Percentiles rank a stretch among this genome's conserved stretches.
phyloP scores from a whole-genome alignment of 2,113 vertebrate species.

The Entomyzon cyanotis region DNA sequence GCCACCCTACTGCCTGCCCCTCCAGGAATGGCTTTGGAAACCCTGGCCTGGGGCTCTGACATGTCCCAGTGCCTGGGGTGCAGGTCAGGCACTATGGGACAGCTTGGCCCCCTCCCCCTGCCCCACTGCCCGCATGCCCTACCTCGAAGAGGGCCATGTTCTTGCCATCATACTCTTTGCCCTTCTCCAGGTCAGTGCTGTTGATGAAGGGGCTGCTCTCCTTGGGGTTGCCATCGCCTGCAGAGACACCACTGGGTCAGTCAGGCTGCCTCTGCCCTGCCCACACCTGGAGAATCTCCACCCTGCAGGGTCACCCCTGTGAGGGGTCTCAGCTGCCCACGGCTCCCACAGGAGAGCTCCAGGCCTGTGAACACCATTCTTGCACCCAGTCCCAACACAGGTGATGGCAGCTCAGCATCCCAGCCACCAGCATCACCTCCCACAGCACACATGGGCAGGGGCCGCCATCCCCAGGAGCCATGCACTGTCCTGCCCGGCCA shows the following conservation, averaged over 20 bases:
- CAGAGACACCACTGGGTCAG: not conserved
- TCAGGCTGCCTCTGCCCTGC: not conserved
- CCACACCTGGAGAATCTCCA: not conserved
- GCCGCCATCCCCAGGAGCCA: not conserved
- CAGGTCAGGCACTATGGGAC: accelerated
- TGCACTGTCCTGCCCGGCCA: accelerated
- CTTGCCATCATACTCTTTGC: slow-evolving; percentile 93
- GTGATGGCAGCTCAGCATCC: accelerated
- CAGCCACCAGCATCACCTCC: not conserved
- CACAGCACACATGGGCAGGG: accelerated
- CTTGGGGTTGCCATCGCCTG: slow-evolving; percentile 96
- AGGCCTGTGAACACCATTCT: accelerated
- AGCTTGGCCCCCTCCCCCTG: not conserved
- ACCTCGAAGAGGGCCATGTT: slow-evolving; percentile 99
- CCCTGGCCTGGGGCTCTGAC: not conserved
- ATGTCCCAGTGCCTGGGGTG: accelerated
- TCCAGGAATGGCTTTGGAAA: accelerated
- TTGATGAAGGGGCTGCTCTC: slow-evolving; percentile 99
- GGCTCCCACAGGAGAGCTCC: accelerated
- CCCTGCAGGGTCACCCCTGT: accelerated
- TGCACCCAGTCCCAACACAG: accelerated
- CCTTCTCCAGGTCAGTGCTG: slow-evolving; percentile 93
- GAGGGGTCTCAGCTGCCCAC: accelerated
- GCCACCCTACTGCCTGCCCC: too few relatives aligned
- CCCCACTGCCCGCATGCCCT: not conserved